Conservation (phyloP, 2,797 vertebrate genomes). For the Orientallactaga sibirica region DNA sequence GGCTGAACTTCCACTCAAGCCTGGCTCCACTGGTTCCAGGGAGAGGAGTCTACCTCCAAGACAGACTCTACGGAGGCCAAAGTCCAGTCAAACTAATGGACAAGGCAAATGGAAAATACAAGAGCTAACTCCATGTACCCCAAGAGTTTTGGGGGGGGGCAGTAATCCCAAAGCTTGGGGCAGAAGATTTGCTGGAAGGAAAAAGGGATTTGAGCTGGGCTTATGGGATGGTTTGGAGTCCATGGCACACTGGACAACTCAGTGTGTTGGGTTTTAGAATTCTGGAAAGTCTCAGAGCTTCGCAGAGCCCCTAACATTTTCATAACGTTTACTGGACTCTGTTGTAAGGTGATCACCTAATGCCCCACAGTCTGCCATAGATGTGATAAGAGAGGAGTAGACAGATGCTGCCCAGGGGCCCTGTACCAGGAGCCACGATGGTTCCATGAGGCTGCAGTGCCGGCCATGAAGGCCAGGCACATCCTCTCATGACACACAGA, state of each 20-base stretch:
- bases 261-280: neutral
- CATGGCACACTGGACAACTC: neutral
- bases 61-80: neutral
- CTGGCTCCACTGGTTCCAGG: neutral
- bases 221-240: neutral
- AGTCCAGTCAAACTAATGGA: neutral
- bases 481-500: neutral
- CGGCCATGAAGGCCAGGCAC: too few species aligned
- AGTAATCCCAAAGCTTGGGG: neutral
- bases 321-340: neutral
- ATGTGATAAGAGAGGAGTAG: neutral
- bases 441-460: accelerated
- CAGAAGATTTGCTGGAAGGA: too few species aligned
- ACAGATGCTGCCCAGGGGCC: neutral
- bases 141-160: neutral
- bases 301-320: neutral
- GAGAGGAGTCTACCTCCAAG: accelerated
- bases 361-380: neutral
- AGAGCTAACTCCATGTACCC: accelerated
- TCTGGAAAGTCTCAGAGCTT: neutral
- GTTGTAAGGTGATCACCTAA: neutral
- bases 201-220: neutral
- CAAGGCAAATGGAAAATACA: neutral
- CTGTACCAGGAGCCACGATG: accelerated
- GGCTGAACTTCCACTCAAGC: neutral